Base-by-base conservation (phyloP, 2,113 vertebrate species). In the Anoplopoma fimbria region DNA sequence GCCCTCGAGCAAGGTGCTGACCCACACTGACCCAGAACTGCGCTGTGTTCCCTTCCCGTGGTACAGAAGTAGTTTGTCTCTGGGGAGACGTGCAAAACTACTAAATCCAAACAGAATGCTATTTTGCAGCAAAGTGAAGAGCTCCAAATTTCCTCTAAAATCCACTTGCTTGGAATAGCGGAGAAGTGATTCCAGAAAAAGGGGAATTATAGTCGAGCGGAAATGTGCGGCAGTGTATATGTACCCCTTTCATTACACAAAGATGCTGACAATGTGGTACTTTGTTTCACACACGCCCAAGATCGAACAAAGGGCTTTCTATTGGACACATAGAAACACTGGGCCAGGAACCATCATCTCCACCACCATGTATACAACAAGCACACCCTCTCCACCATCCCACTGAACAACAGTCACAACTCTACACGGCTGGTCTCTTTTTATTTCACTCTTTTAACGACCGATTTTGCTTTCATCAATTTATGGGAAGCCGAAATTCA, bases 311-410 rank as follows among this genome's bases (percentile, higher is more conserved):
- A 89, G 84, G 75, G 47, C 71, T 81, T 77, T 93, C 77, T 91
- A 79, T 90, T 60, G 36, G 60, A 87, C 76, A 31, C 25, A 80
- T 15, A 81, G 42, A 81, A 79, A 73, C 23, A 64, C 80, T 74
- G 85, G 47, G 64, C 83, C 84, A 90, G 91, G 89, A 88, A 91
- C 89, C 88, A 91, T 90, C 89, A 89, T 90, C 93, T 88, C 90
- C 86, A 85, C 34, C 55, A 81, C 55, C 64, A 73, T 75, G 49
- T 67, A 62, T 47, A 74, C 71, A 82, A 86, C 51, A 71, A 73
- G 51, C 29, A 63, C 55, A 83, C 76, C 61, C 62, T 36, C 65
- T 4, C 58, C 62, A 76, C 73, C 60, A 70, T 34, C 64, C 42
- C 36, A 64, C 68, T 53, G 45, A 51, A 62, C 47, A 57, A 78